phyloP scores from a whole-genome alignment of 2,113 vertebrate species.

The Boulengeromyrus knoepffleri region DNA sequence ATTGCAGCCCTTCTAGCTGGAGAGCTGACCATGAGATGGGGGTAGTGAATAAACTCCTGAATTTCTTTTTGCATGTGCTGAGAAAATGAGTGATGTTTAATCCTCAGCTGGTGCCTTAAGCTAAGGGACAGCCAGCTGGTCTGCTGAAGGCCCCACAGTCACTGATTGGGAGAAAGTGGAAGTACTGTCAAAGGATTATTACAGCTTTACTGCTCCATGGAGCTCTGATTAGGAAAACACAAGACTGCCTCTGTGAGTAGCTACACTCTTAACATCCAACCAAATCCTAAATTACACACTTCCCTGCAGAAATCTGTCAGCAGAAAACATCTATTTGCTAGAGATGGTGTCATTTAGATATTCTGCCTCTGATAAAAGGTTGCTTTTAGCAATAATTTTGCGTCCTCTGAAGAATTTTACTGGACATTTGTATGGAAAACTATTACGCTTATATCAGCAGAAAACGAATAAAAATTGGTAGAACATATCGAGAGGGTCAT shows the following conservation, averaged over 20 bases:
- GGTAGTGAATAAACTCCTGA: not conserved
- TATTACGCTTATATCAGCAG: not conserved
- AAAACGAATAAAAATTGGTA: not conserved
- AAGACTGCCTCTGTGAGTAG: not conserved
- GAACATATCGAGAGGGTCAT: not conserved
- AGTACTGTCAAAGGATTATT: not conserved
- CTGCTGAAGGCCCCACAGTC: not conserved
- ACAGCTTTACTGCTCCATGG: not conserved
- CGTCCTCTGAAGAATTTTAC: not conserved
- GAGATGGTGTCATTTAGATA: not conserved
- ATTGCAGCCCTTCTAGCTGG: not conserved
- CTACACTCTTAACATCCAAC: not conserved
- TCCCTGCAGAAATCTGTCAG: not conserved
- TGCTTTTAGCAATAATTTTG: not conserved
- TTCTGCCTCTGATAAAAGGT: not conserved
- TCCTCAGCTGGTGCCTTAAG: not conserved
- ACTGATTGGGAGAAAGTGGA: not conserved
- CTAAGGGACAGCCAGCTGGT: not conserved
- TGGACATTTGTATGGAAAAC: not conserved
- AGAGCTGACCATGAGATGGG: not conserved
- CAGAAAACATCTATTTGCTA: not conserved
- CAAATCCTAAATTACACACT: not conserved
- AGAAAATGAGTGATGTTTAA: not conserved
- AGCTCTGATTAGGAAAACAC: not conserved
- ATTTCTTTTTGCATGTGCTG: not conserved